phyloP scores from a whole-genome alignment of 2,888 invertebrate genomes.

The Drepana falcataria region DNA sequence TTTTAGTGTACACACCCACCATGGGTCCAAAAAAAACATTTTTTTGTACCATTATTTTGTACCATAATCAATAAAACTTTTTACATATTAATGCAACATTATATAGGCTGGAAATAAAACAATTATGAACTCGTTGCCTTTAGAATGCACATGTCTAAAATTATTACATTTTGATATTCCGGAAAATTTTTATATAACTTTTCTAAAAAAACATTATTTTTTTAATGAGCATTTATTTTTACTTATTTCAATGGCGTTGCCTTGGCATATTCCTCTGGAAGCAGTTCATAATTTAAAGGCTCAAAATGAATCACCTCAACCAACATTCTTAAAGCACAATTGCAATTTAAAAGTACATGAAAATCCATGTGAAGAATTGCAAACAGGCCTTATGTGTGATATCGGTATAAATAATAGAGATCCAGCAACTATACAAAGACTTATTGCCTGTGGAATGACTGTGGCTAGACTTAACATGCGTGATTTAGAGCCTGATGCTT shows the following conservation, averaged over 20 bases:
- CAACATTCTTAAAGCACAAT: conserved; percentile 54
- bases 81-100: no score
- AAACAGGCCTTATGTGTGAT: conserved; percentile 69
- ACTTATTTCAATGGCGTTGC: conserved; percentile 47
- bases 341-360: conserved; percentile 53
- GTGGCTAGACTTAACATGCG: conserved; percentile 65
- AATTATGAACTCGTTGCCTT: no score
- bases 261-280: conserved; percentile 68
- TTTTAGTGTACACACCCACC: no score
- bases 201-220: no score
- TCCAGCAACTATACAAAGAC: conserved; percentile 56
- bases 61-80: no score
- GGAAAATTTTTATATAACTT: no score
- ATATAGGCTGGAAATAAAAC: no score
- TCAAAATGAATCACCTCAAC: conserved; percentile 27
- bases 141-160: neutral
- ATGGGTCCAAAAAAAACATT: no score
- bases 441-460: conserved; percentile 70
- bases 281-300: conserved; percentile 35
- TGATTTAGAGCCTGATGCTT: conserved; percentile 60
- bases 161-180: neutral
- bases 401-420: conserved; percentile 58
- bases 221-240: neutral
- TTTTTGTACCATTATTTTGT: no score
- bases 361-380: conserved; percentile 60